Conservation (phyloP, 1,140 invertebrate species). For the Ostrea denselamellosa region DNA sequence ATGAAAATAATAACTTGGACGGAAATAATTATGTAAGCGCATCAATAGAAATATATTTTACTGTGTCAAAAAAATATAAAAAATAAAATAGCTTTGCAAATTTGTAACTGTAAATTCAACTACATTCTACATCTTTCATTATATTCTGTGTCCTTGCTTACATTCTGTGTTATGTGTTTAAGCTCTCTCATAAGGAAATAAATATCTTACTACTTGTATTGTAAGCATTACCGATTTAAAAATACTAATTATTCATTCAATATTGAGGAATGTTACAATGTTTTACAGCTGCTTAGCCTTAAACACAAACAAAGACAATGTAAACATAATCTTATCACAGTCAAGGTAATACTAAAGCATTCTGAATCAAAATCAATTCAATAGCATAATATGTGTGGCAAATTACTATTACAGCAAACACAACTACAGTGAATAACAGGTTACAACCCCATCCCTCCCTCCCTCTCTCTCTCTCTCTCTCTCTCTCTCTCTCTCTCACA, state of each 20-base stretch:
- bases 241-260: neutral
- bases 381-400: neutral
- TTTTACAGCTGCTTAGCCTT: neutral
- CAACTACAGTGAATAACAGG: no score
- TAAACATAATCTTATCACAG: neutral
- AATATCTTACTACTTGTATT: no score
- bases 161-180: no score
- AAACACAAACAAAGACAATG: neutral
- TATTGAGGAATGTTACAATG: neutral
- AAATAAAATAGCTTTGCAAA: neutral
- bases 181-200: no score
- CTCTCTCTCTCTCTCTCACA: no score
- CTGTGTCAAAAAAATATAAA: neutral
- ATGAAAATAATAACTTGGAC: conserved; percentile 15
- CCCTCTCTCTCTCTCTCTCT: no score
- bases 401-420: no score
- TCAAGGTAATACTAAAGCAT: neutral
- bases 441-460: no score
- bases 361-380: neutral
- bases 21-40: neutral
- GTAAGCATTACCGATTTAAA: no score
- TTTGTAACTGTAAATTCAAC: no score
- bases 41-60: neutral
- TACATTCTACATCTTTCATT: no score
- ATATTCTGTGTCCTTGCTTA: no score